Evolutionary conservation across 2,888 invertebrate genomes (phyloP).

Genomic region (Subacronicta megacephala): DNA sequence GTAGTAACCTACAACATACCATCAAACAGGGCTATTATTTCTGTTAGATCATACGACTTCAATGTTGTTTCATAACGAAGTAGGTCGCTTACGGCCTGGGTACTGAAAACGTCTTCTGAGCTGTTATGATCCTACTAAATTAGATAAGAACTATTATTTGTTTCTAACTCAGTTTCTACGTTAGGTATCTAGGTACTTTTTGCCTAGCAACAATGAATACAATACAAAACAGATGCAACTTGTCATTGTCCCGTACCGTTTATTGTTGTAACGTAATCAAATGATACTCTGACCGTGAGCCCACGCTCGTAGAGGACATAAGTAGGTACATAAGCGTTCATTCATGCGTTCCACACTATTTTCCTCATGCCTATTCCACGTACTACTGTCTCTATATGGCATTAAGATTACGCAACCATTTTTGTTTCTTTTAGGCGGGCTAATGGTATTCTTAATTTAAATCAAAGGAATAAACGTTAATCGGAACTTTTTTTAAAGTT

Average conservation of each 20-base stretch:
- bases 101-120: too few species aligned
- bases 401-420: conserved; percentile 29
- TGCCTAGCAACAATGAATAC: conserved; percentile 11
- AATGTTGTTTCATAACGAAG: neutral
- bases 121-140: too few species aligned
- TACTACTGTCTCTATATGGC: conserved; percentile 32
- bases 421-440: conserved; percentile 23
- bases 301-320: conserved; percentile 61
- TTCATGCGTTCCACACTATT: conserved; percentile 65
- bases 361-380: conserved; percentile 56
- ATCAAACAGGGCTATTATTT: neutral
- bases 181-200: conserved; percentile 6
- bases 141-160: too few species aligned
- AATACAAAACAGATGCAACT: conserved; percentile 31
- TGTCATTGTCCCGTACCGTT: conserved; percentile 28
- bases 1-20: too few species aligned
- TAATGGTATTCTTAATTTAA: conserved; percentile 33
- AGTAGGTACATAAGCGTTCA: conserved; percentile 54
- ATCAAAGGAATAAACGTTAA: conserved; percentile 10
- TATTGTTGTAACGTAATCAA: conserved; percentile 47
- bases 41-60: neutral
- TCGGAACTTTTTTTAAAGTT: neutral
- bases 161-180: too few species aligned
- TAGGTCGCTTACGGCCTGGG: too few species aligned
- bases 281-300: conserved; percentile 65